Evolutionary conservation across 30 jellyfish, hydroid and myxozoan species (phyloP).

Genomic region (Nemopilema nomurai): DNA sequence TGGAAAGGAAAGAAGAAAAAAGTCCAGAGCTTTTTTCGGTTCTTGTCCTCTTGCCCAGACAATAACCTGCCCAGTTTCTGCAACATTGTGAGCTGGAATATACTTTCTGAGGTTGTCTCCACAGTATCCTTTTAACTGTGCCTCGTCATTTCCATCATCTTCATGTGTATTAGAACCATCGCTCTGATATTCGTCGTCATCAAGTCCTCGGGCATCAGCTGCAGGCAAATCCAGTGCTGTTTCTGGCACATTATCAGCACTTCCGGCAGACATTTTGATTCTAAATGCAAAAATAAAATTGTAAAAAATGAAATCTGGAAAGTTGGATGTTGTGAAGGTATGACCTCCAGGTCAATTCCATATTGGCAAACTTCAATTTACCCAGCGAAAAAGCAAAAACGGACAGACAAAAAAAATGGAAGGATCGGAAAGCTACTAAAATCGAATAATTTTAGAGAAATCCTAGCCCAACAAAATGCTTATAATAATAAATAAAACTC

Average conservation of each 20-base stretch:
- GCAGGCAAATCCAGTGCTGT: not conserved
- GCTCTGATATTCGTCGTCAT: not conserved
- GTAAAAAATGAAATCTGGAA: not conserved
- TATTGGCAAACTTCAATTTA: not conserved
- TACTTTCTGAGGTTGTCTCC: conserved; percentile 16
- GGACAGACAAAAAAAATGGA: not conserved
- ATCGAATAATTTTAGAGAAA: not conserved
- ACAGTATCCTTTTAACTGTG: not conserved
- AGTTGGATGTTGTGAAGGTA: not conserved
- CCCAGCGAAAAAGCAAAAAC: not conserved
- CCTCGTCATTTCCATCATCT: conserved; percentile 2
- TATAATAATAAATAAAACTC: not conserved
- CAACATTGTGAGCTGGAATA: conserved; percentile 25
- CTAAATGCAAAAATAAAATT: not conserved
- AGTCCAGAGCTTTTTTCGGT: conserved; percentile 22
- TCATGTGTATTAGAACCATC: not conserved
- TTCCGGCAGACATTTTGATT: not conserved
- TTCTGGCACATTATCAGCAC: not conserved
- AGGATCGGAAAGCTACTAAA: not conserved
- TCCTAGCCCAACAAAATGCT: not conserved
- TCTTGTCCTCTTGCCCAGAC: conserved; percentile 26
- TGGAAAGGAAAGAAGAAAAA: conserved; percentile 17
- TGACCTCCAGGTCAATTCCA: not conserved
- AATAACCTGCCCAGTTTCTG: conserved; percentile 23
- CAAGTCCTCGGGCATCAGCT: not conserved